Conservation (phyloP, 2,113 vertebrate genomes). For the Etia nguti region DNA sequence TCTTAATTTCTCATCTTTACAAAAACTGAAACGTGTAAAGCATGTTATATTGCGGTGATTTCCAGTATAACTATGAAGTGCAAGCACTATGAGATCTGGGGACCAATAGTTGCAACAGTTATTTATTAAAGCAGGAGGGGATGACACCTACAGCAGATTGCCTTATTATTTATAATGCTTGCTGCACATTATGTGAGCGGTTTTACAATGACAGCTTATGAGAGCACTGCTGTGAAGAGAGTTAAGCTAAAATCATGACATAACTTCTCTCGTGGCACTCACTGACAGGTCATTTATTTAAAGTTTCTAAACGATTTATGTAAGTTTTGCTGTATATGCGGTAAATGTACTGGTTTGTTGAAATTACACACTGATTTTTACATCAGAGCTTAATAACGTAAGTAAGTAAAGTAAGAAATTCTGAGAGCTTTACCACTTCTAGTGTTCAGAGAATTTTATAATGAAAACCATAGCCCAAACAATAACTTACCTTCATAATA, state of each 20-base stretch:
- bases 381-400: not conserved
- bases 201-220: slow-evolving; percentile 50
- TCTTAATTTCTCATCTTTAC: not conserved
- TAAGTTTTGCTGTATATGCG: not conserved
- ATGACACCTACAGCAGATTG: slow-evolving; percentile 65
- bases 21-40: not conserved
- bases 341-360: not conserved
- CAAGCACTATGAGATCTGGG: slow-evolving; percentile 9
- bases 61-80: slow-evolving; percentile 2
- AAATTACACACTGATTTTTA: not conserved
- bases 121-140: slow-evolving; percentile 56
- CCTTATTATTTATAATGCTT: slow-evolving; percentile 68
- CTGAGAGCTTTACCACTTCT: not conserved
- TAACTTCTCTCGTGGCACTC: not conserved
- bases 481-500: not conserved
- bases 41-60: slow-evolving; percentile 4
- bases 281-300: slow-evolving; percentile 3
- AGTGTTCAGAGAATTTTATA: not conserved
- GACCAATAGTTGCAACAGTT: slow-evolving; percentile 32
- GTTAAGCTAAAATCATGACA: slow-evolving; percentile 25
- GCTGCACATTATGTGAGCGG: slow-evolving; percentile 37
- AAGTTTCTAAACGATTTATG: not conserved
- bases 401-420: not conserved
- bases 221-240: slow-evolving; percentile 10
- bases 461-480: not conserved